Base-by-base conservation (phyloP, 2,888 invertebrate genomes). In the Lacanobia wlatinum region DNA sequence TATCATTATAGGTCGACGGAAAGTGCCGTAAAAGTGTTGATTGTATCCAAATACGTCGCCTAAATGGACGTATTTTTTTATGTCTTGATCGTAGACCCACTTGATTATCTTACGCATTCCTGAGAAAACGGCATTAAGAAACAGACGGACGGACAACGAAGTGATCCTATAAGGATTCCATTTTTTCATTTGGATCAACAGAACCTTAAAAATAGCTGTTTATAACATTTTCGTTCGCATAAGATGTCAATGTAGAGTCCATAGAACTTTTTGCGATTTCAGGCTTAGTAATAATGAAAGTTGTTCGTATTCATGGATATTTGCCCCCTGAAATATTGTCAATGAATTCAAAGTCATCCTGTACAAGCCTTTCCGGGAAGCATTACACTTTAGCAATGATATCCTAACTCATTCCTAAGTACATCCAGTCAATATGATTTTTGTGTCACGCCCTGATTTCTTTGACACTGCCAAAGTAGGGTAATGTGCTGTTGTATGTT, bases 401-500 rank as follows among this genome's bases (percentile, higher is more conserved):
- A 70, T 77, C 70, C 60, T 70, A 56, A 62, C 38, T 62, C 28
- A 58, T 62, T 71, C 18, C 40, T 78, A 55, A 65, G 43, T 70
- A 76, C 63, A 67, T 48, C 43, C 59, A 70, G 60, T 64, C 70
- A 62, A 72, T 75, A 71, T 70, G 52, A 75, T 66, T 78, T 74
- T 78, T 73, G 61, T 75, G 70, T 67, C 73, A 71, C 53, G 82
- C 53, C 65, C 76, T 68, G 65, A 76, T 78, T 82, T 82, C 65
- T 55, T 73, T 76, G 60, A 66, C 48, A 64, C 67, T 73, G 56
- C 9, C 65, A 69, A 82, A 82, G 73, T 76, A 79, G 79, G 82
- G 67, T 82, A 79, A 79, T 74, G 73, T 71, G 8, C 69, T 60
- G 70, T 72, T 84, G 76, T 84, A 70, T 73, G 23, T 71, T 75